A percentile compares a stretch with the other conserved stretches of the same genome.
Conservation (phyloP, 2,113 vertebrate species). For the Hassar affinis region DNA sequence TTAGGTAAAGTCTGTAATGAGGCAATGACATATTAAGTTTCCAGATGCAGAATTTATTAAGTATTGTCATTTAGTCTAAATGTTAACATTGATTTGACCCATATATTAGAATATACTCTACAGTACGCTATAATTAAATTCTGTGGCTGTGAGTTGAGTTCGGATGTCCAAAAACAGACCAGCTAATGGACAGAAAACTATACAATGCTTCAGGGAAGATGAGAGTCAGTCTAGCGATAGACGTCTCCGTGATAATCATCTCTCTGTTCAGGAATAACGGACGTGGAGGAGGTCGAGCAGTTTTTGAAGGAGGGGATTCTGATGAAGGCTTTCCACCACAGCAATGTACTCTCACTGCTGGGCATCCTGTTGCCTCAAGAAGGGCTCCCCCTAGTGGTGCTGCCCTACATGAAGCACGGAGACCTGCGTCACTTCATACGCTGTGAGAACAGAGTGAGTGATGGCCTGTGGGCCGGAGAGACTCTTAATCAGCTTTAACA, state of each 20-base stretch:
- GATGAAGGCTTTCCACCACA: constrained; percentile 91
- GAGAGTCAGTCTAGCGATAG: no score
- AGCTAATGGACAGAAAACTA: no score
- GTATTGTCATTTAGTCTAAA: no score
- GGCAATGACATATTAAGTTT: not conserved
- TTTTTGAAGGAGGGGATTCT: constrained; percentile 93
- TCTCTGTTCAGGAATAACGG: constrained; percentile 80
- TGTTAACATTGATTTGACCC: no score
- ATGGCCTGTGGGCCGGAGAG: not conserved
- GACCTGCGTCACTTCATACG: constrained; percentile 93
- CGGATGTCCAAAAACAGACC: no score
- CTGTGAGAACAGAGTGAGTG: constrained; percentile 79
- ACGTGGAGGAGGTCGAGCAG: constrained; percentile 89
- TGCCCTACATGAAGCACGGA: constrained; percentile 93
- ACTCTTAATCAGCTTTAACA: not conserved
- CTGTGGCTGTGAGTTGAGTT: no score
- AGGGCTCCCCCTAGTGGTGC: constrained; percentile 86
- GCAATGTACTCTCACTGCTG: constrained; percentile 85
- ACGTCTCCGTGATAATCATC: not conserved
- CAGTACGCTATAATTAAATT: no score
- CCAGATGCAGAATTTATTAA: not conserved
- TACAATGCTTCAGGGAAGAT: no score
- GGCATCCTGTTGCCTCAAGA: constrained; percentile 86
- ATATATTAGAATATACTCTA: no score
- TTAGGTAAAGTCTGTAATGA: not conserved